These are phyloP conservation scores for Bombycilla garrulus DNA, from an alignment of 2,113 vertebrate genomes.

Conservation along the genomic window DNA sequence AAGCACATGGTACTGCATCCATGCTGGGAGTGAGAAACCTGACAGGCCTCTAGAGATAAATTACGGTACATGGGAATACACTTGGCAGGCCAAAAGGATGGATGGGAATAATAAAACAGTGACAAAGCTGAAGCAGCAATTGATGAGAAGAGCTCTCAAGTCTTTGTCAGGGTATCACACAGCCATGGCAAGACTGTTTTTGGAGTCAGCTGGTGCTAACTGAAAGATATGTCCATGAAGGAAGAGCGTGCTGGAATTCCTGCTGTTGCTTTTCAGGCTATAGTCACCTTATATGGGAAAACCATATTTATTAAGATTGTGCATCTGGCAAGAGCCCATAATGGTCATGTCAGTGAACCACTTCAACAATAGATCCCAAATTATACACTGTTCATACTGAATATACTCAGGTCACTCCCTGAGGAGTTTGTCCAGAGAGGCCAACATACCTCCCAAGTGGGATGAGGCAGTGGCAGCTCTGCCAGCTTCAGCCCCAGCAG, in stretches of 20 bases:
- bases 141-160: neutral
- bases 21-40: fast-evolving
- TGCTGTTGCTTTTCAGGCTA: neutral
- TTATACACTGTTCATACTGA: neutral
- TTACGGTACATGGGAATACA: neutral
- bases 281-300: constrained; percentile 12
- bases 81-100: neutral
- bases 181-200: neutral
- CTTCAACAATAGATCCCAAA: neutral
- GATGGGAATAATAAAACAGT: neutral
- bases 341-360: neutral
- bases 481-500: neutral
- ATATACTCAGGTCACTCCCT: neutral
- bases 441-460: neutral
- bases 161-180: neutral
- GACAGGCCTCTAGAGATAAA: neutral
- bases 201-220: neutral
- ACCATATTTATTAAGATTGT: neutral
- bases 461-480: neutral
- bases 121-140: neutral
- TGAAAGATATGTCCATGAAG: neutral
- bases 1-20: fast-evolving
- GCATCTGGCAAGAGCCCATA: neutral
- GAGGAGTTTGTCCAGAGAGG: neutral
- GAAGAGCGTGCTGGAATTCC: neutral